Evolutionary conservation across 2,113 vertebrate species (phyloP), one percentile per base, ranked within the genome.

Genomic region (Kobus ellipsiprymnus): DNA sequence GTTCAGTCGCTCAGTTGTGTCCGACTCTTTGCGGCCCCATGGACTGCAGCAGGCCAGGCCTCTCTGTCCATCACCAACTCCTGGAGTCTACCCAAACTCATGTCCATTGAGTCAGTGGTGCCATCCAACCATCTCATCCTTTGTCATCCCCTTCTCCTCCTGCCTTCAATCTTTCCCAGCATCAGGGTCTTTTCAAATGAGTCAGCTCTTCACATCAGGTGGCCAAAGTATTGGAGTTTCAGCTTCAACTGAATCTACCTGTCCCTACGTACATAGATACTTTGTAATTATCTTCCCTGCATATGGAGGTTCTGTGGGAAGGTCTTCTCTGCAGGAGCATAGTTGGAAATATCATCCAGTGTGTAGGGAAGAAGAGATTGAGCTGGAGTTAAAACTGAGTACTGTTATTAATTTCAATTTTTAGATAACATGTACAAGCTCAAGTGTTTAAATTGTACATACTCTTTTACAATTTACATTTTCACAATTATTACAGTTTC

Each of bases 401-500:
- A 90, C 48, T 62, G 33, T 86, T 93, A 95, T 90, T 94, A 85
- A 74, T 82, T 94, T 82, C 15, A 64, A 48, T 86, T 25, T 91
- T 92, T 95, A 85, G 48, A 81, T 59, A 80, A 93, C 17, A 87
- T 17, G 57, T 7, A 91, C 23, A 90, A 97, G 95, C 36, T 33
- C 60, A 90, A 80, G 21, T 71, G 5, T 46, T 36, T 89, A 90
- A 87, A 95, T 90, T 74, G 23, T 71, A 93, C 1, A 87, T 4
- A 54, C 29, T n/a, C 54, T 62, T 91, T 84, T 86, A 95, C 3
- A 94, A 55, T 94, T 96, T 44, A 78, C 23, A 85, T 88, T 96
- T 95, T 85, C 91, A 94, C 13, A 88, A 90, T 85, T 87, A 90
- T 90, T 86, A 60, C 89, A 60, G 19, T 80, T 97, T 91, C 21